Evolutionary conservation across 1,140 invertebrate genomes (phyloP).

Genomic region (Drosophila miranda): DNA sequence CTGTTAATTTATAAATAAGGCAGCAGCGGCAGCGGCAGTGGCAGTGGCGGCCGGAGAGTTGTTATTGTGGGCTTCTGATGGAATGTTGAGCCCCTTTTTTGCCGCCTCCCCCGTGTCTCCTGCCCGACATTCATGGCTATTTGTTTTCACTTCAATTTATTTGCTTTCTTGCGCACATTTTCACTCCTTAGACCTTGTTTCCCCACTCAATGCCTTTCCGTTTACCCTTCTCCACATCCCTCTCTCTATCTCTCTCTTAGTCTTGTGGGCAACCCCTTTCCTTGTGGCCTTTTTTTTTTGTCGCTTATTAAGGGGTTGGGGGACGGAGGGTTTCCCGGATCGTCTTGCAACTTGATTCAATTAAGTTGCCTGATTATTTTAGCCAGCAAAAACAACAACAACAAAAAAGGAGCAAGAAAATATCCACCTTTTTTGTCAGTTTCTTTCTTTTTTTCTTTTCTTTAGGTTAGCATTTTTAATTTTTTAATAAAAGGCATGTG

Average conservation of each 20-base stretch:
- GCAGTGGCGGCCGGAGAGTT: constrained; percentile 39
- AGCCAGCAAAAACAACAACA: constrained; percentile 43
- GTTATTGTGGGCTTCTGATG: constrained; percentile 51
- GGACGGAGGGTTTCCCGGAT: constrained; percentile 18
- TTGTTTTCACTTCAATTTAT: constrained; percentile 78
- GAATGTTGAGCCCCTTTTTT: constrained; percentile 10
- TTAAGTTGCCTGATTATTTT: constrained; percentile 78
- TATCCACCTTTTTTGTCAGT: constrained; percentile 15
- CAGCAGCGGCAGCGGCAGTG: too few species aligned
- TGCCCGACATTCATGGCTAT: constrained; percentile 38
- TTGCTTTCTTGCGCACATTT: constrained; percentile 69
- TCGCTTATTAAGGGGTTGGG: constrained; percentile 41
- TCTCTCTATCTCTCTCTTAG: background rate
- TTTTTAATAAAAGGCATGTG: constrained; percentile 51
- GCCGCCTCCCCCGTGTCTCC: background rate
- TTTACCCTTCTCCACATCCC: constrained; percentile 4
- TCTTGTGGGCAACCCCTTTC: constrained; percentile 25
- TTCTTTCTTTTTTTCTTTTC: background rate
- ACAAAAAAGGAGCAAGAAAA: constrained; percentile 13
- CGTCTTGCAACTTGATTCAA: constrained; percentile 64
- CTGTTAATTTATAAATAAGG: constrained; percentile 77
- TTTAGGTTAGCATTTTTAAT: constrained; percentile 41
- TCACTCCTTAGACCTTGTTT: constrained; percentile 56
- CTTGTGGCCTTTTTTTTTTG: constrained; percentile 57
- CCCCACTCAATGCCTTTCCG: constrained; percentile 5